A percentile compares a stretch with the other conserved stretches of the same genome.
phyloP scores from a whole-genome alignment of 1,140 invertebrate genomes.

The Drosophila watanabei region DNA sequence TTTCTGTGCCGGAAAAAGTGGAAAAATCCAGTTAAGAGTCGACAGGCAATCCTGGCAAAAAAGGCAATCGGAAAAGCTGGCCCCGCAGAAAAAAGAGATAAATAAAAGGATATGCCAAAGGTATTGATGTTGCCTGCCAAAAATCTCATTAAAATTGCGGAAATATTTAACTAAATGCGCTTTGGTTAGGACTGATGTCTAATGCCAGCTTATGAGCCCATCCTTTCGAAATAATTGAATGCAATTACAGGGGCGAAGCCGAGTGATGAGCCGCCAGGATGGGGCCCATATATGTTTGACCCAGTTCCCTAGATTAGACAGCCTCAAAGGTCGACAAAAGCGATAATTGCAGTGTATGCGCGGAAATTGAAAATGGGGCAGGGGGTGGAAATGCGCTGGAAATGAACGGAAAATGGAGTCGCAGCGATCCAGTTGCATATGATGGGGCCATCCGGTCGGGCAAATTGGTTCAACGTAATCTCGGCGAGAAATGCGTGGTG shows the following conservation, averaged over 20 bases:
- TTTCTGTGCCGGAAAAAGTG: constrained; percentile 38
- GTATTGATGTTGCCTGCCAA: constrained; percentile 1
- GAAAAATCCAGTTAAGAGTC: constrained; percentile 25
- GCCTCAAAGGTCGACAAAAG: constrained; percentile 33
- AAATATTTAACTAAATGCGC: constrained; percentile 69
- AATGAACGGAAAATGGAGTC: constrained; percentile 55
- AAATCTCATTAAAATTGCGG: constrained; percentile 68
- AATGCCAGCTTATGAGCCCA: constrained; percentile 19
- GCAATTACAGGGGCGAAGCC: constrained; percentile 56
- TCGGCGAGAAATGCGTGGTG: constrained; percentile 5
- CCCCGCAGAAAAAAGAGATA: constrained; percentile 7
- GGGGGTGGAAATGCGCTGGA: constrained; percentile 23
- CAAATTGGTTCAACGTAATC: constrained; percentile 43
- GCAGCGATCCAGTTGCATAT: constrained; percentile 32
- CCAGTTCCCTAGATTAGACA: constrained; percentile 59
- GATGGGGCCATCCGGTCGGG: constrained; percentile 35
- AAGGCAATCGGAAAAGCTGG: constrained; percentile 8
- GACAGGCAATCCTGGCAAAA: constrained; percentile 3
- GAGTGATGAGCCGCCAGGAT: constrained; percentile 53
- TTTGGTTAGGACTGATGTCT: not conserved
- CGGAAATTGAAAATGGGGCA: constrained; percentile 65
- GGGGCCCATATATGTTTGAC: constrained; percentile 59
- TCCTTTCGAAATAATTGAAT: constrained; percentile 63
- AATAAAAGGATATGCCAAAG: not conserved
- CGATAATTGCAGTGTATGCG: constrained; percentile 73